These are phyloP conservation scores for Saccopteryx bilineata DNA, from an alignment of 2,113 vertebrate genomes.

Conservation along the genomic window DNA sequence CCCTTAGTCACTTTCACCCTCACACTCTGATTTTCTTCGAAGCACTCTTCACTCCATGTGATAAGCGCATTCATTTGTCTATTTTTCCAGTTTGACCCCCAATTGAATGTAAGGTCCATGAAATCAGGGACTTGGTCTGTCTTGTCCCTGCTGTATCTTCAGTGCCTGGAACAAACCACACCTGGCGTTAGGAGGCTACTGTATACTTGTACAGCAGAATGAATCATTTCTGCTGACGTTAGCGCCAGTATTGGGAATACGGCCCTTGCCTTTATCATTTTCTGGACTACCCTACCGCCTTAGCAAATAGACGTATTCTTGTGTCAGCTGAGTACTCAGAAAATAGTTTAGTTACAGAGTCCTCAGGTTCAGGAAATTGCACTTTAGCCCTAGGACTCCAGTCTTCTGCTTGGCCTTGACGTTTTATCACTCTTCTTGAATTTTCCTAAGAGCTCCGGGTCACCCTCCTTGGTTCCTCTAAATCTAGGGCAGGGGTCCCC, in stretches of 20 bases:
- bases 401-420: constrained; percentile 36
- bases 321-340: background rate
- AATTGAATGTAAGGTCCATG: background rate
- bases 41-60: background rate
- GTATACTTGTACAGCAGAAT: background rate
- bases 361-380: background rate
- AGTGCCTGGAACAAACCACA: background rate
- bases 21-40: background rate
- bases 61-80: background rate
- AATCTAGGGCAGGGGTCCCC: background rate
- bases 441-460: background rate
- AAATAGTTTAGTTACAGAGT: background rate
- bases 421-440: background rate
- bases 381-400: background rate
- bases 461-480: background rate
- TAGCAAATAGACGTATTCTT: background rate
- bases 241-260: background rate
- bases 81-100: background rate
- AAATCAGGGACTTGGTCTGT: background rate
- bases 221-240: background rate
- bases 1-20: background rate
- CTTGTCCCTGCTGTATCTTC: background rate
- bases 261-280: background rate
- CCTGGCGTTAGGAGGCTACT: background rate
- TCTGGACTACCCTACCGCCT: background rate